These are phyloP conservation scores for Zaprionus bogoriensis DNA, from an alignment of 2,888 invertebrate species.

Conservation along the genomic window DNA sequence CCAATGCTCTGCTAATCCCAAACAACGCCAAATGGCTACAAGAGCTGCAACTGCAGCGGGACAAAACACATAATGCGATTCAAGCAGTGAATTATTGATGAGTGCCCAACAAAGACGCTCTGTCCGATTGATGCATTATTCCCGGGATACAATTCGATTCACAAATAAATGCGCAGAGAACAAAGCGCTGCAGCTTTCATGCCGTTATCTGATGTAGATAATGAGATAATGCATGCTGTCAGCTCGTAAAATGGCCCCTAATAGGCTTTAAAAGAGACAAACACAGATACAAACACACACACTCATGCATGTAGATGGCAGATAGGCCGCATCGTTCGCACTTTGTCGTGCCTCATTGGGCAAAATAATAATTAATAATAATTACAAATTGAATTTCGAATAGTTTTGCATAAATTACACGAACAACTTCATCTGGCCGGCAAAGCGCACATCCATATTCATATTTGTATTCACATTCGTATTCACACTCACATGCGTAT, in stretches of 20 bases:
- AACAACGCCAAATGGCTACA: no score
- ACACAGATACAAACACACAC: neutral
- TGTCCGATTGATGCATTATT: no score
- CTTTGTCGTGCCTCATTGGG: neutral
- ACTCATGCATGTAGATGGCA: no score
- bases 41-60: no score
- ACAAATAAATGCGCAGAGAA: neutral
- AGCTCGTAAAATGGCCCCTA: slow-evolving; percentile 4
- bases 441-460: neutral
- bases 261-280: neutral
- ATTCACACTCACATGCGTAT: slow-evolving; percentile 11
- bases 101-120: no score
- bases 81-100: no score
- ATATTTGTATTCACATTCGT: neutral
- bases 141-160: no score
- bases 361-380: slow-evolving; percentile 24
- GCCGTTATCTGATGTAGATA: slow-evolving; percentile 3
- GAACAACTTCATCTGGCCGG: slow-evolving; percentile 14
- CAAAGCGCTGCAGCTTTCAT: neutral
- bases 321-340: no score
- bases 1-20: no score
- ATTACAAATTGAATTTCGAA: slow-evolving; percentile 15
- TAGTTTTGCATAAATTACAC: slow-evolving; percentile 13
- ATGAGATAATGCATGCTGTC: slow-evolving; percentile 8
- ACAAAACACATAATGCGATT: no score